These are phyloP conservation scores for Ellobius talpinus DNA, from an alignment of 2,113 vertebrate species.

Conservation along the genomic window DNA sequence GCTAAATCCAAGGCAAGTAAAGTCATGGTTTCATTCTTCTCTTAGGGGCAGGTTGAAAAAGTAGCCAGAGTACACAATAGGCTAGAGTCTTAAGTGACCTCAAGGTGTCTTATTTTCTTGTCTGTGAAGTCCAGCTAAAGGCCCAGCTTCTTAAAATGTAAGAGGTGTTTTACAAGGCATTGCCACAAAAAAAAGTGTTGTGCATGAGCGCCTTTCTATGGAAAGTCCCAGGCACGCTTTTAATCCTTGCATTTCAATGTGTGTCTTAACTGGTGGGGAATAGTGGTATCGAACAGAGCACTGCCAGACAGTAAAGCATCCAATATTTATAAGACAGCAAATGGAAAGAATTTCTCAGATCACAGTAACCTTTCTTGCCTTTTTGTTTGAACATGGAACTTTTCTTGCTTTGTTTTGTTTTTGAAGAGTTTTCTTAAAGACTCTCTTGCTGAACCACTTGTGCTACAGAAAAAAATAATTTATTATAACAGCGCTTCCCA, in stretches of 20 bases:
- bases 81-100: background rate
- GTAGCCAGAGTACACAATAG: background rate
- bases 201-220: background rate
- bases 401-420: background rate
- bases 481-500: background rate
- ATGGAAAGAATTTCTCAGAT: background rate
- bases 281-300: background rate
- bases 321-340: background rate
- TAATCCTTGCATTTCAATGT: background rate
- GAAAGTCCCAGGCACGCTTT: background rate
- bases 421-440: background rate
- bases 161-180: background rate
- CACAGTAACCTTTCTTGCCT: background rate
- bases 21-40: background rate
- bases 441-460: background rate
- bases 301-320: background rate
- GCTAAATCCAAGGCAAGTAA: background rate
- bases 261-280: background rate
- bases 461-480: background rate
- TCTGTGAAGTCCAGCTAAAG: background rate
- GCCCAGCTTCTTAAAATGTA: background rate
- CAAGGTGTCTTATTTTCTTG: background rate
- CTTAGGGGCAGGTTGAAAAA: background rate
- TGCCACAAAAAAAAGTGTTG: background rate
- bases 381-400: background rate